phyloP scores from a whole-genome alignment of 2,888 invertebrate species.

The Octodonta nipae region DNA sequence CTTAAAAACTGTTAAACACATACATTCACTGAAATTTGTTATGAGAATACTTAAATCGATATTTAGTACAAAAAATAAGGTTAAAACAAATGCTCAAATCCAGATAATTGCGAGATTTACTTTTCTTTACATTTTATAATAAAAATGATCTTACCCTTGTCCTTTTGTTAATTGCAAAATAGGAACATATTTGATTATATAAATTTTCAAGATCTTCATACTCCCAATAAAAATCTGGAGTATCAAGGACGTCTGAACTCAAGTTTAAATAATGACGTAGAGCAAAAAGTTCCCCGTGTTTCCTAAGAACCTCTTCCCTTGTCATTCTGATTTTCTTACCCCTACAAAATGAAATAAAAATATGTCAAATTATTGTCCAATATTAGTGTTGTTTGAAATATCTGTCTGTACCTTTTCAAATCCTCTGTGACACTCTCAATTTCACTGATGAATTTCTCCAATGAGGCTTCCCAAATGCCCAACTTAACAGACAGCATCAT shows the following conservation, averaged over 20 bases:
- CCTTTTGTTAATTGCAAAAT: conserved; percentile 72
- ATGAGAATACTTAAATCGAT: too few species aligned
- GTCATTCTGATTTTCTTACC: conserved; percentile 59
- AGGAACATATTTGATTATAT: conserved; percentile 67
- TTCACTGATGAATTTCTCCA: conserved; percentile 71
- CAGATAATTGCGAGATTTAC: too few species aligned
- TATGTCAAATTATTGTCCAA: too few species aligned
- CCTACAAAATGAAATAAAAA: too few species aligned
- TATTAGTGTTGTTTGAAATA: too few species aligned
- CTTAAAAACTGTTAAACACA: too few species aligned
- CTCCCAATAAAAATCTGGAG: conserved; percentile 98
- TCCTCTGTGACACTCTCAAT: conserved; percentile 69
- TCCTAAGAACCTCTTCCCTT: conserved; percentile 56
- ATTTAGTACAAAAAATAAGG: too few species aligned
- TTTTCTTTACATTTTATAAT: too few species aligned
- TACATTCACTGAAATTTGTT: too few species aligned
- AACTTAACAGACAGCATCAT: conserved; percentile 87
- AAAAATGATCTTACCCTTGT: conserved; percentile 60
- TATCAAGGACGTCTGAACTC: conserved; percentile 85
- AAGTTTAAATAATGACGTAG: conserved; percentile 81
- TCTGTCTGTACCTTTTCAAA: conserved; percentile 48
- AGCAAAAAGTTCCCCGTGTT: conserved; percentile 79
- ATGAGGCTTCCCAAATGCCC: conserved; percentile 82
- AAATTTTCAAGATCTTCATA: conserved; percentile 74
- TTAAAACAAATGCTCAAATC: too few species aligned